A percentile compares a stretch with the other conserved stretches of the same genome.
Conservation (phyloP, 2,888 invertebrate genomes). For the Acronicta psi region DNA sequence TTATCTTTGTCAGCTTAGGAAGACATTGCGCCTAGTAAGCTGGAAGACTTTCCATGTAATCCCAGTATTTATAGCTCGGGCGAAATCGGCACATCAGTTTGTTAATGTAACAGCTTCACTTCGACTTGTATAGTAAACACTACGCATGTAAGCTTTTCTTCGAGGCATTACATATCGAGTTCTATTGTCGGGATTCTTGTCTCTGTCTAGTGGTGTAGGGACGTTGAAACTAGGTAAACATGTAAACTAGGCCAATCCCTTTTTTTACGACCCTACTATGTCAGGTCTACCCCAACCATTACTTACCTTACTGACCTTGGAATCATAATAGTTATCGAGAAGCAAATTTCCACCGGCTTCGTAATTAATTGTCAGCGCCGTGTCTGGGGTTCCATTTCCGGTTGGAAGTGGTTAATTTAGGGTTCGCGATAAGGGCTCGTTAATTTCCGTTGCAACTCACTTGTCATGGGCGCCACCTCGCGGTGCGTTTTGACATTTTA, state of each 20-base stretch:
- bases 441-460: conserved; percentile 77
- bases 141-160: background rate
- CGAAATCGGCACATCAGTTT: conserved; percentile 18
- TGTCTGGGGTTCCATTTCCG: conserved; percentile 64
- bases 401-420: conserved; percentile 73
- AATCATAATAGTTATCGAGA: conserved; percentile 50
- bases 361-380: conserved; percentile 64
- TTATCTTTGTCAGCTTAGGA: conserved; percentile 32
- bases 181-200: too few relatives aligned
- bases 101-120: conserved; percentile 13
- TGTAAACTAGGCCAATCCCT: too few relatives aligned
- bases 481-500: conserved; percentile 43
- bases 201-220: too few relatives aligned
- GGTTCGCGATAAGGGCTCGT: conserved; percentile 73
- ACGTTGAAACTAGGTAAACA: too few relatives aligned
- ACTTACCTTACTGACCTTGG: conserved; percentile 39
- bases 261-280: too few relatives aligned
- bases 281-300: background rate
- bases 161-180: too few relatives aligned
- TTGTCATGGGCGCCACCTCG: conserved; percentile 63
- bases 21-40: conserved; percentile 30
- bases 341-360: conserved; percentile 52
- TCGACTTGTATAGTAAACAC: background rate
- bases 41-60: conserved; percentile 46
- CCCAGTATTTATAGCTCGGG: conserved; percentile 19